phyloP scores from a whole-genome alignment of 2,113 vertebrate genomes.

The Myocastor coypus region DNA sequence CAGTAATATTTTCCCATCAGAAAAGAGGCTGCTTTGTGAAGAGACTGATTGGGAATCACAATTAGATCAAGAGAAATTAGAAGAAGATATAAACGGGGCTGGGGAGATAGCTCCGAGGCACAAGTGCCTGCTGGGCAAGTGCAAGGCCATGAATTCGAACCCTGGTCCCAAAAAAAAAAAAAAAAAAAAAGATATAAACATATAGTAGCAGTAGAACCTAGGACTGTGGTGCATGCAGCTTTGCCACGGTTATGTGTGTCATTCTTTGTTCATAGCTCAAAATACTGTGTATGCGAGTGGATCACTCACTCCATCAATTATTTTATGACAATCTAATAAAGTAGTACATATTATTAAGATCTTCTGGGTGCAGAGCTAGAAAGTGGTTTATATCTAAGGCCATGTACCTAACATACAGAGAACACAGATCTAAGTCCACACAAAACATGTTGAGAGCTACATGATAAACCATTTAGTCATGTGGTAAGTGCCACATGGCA shows the following conservation, averaged over 20 bases:
- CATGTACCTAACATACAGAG: neutral
- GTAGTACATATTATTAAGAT: neutral
- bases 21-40: slow-evolving; percentile 23
- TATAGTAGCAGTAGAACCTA: neutral
- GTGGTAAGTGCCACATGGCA: neutral
- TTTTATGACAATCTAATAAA: neutral
- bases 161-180: too few species aligned
- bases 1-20: neutral
- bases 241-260: neutral
- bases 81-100: neutral
- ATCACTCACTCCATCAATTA: neutral
- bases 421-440: neutral
- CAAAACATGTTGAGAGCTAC: neutral
- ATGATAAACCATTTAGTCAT: neutral
- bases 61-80: neutral
- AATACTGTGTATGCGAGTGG: neutral
- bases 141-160: too few species aligned
- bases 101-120: too few species aligned
- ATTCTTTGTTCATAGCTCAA: neutral
- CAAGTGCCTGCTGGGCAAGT: too few species aligned
- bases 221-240: too few species aligned
- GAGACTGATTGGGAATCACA: neutral
- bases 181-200: neutral
- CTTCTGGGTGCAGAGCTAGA: neutral
- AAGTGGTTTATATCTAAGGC: neutral